phyloP scores from a whole-genome alignment of 2,797 vertebrate species.

The Acanthornis magna region DNA sequence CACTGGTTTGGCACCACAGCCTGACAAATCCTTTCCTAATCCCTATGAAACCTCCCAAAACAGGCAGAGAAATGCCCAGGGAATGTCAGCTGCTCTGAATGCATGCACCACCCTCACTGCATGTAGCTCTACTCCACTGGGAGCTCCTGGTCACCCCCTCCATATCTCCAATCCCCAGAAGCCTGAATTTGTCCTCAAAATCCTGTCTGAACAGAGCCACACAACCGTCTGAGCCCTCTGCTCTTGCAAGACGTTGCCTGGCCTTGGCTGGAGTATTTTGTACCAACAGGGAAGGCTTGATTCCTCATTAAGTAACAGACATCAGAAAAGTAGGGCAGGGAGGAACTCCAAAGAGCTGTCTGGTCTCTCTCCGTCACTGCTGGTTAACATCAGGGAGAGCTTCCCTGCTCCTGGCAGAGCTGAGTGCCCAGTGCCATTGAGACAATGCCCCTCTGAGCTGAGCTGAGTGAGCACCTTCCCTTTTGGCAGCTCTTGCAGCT shows the following conservation, averaged over 20 bases:
- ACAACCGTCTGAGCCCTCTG: background rate
- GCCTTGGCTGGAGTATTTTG: background rate
- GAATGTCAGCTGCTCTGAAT: background rate
- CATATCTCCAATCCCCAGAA: background rate
- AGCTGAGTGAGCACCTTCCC: background rate
- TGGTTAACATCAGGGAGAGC: background rate
- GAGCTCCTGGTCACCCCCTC: background rate
- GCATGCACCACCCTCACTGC: background rate
- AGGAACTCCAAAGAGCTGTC: background rate
- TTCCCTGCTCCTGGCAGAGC: background rate
- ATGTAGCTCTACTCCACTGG: background rate
- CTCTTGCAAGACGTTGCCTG: background rate
- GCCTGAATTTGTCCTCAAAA: background rate
- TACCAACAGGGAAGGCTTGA: background rate
- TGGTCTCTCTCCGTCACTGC: background rate
- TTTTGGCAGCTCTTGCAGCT: background rate
- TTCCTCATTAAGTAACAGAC: background rate
- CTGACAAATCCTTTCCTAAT: slow-evolving; percentile 17
- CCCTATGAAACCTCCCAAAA: background rate
- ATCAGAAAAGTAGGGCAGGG: slow-evolving; percentile 14
- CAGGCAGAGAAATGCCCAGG: background rate
- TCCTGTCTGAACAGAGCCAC: background rate
- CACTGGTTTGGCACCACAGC: background rate
- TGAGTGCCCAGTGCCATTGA: background rate
- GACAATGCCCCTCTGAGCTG: background rate